Conservation (phyloP, 1,140 invertebrate genomes). For the Bradysia coprophila region DNA sequence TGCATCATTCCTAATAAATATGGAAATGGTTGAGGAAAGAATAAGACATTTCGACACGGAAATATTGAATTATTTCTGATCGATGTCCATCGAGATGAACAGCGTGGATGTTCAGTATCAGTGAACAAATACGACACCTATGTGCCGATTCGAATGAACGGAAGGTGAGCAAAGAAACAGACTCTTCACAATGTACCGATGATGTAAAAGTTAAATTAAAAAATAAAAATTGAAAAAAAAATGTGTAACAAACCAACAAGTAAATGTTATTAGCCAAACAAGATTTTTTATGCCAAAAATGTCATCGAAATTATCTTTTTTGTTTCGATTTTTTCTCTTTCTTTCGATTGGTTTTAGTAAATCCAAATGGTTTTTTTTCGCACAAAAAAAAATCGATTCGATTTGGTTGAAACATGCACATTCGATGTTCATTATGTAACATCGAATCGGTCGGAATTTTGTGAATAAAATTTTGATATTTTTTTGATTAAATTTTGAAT, state of each 20-base stretch:
- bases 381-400: neutral
- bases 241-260: neutral
- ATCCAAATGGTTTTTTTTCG: neutral
- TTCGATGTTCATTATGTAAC: no score
- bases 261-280: constrained; percentile 3
- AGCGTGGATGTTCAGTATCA: no score
- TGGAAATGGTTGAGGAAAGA: no score
- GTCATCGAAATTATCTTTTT: neutral
- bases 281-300: neutral
- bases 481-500: constrained; percentile 4
- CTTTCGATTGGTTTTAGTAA: neutral
- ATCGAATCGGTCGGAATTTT: neutral
- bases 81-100: no score
- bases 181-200: no score
- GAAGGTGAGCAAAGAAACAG: no score
- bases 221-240: neutral
- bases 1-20: no score
- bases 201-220: no score
- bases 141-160: no score
- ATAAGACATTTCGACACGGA: no score
- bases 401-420: neutral
- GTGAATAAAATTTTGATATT: neutral
- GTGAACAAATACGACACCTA: no score
- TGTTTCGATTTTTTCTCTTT: neutral
- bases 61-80: no score